Percentiles rank a stretch among this genome's conserved stretches.
phyloP scores from a whole-genome alignment of 2,113 vertebrate genomes.

The Micronycteris hirsuta region DNA sequence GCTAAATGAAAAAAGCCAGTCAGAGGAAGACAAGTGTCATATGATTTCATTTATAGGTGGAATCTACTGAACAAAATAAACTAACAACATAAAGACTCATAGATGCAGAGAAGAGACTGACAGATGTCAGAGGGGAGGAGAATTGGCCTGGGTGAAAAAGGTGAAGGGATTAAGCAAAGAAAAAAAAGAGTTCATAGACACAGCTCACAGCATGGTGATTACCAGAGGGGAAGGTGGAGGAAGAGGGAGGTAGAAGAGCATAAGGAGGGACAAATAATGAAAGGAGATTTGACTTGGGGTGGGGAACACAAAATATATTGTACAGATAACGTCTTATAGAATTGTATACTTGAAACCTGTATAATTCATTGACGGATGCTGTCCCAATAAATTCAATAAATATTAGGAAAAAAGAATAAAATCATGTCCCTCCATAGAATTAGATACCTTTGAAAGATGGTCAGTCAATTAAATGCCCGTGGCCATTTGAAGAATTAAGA shows the following conservation, averaged over 20 bases:
- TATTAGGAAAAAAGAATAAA: neutral
- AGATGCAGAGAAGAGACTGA: neutral
- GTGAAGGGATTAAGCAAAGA: neutral
- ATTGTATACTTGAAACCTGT: neutral
- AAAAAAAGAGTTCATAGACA: neutral
- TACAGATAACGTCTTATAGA: neutral
- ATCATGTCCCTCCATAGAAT: neutral
- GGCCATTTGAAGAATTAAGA: neutral
- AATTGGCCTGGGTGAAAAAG: neutral
- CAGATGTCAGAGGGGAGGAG: neutral
- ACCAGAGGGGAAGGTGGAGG: no score
- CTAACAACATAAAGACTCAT: neutral
- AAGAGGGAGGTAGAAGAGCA: neutral
- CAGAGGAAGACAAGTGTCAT: no score
- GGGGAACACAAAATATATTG: neutral
- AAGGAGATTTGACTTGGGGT: neutral
- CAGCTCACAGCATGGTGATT: neutral
- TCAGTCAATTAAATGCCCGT: neutral
- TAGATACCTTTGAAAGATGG: neutral
- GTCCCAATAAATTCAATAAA: neutral
- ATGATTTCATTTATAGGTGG: neutral
- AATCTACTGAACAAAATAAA: no score
- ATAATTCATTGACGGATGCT: neutral
- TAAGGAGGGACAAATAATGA: neutral
- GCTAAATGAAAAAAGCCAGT: neutral